Base-by-base conservation (phyloP, 2,888 invertebrate genomes). In the Temnothorax rugatulus region DNA sequence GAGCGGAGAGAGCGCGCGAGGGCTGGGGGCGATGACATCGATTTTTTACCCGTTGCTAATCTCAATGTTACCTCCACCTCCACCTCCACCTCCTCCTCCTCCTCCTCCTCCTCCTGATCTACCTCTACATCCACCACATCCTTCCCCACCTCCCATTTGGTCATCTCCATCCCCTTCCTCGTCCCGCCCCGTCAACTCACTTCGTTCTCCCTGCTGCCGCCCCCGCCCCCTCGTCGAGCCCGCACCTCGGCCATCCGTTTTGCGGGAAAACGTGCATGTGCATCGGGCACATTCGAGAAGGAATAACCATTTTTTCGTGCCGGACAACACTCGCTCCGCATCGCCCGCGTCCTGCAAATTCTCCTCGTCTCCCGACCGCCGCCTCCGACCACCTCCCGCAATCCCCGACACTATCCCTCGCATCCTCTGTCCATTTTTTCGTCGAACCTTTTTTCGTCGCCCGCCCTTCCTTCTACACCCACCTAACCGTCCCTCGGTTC, bases 1-100 rank as follows among this genome's bases (percentile, higher is more conserved):
- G 89, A 86, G 90, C 88, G 86, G 87, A 87, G 90, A 90, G 90
- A 81, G 83, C 86, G 83, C 86, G 90, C 81, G 88, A 85, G 87
- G 91, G 90, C 91, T 92, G 92, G 91, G 92, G 92, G 93, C 93
- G 94, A 94, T 94, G 94, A 94, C 94, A 94, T 94, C 94, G 94
- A 94, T 94, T 94, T 94, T 94, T 94, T 94, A 93, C 93, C 93
- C 94, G 92, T 92, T 92, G 94, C 94, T 94, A 94, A 94, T 94
- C 94, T 94, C 94, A 93, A 93, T 93, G 93, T 93, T 91, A 91
- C 91, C 91, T 91, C 90, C 91, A 73, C 85, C 85, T 66, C 85
- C n/a, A n/a, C n/a, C 74, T 83, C 77, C 47, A 84, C 69, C 83
- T 69, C 79, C 61, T 52, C 76, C 74, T 64, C 84, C 81, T 74